Base-by-base conservation (phyloP, 2,113 vertebrate genomes). In the Nothoprocta perdicaria region DNA sequence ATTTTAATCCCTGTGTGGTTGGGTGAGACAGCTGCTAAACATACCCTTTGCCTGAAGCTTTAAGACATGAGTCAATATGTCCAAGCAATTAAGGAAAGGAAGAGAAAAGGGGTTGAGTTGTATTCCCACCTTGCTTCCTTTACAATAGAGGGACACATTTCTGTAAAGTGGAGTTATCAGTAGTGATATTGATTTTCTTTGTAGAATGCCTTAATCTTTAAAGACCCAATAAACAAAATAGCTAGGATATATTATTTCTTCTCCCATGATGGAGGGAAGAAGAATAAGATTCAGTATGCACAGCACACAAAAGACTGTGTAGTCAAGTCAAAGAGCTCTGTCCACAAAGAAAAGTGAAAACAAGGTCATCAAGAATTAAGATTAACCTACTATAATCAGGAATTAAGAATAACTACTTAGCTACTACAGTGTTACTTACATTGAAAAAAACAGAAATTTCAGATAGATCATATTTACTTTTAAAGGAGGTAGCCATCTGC, bases 241-340 rank as follows among this genome's bases (percentile, higher is more conserved):
- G 61, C 41, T 24, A 74, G 50, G 38, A 95, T 90, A 87, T 62
- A 6, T 29, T 76, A 69, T 78, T 88, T 93, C 45, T 80, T 86
- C 58, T 11, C 15, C 80, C 38, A 31, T 29, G 11, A 18, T 26
- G 8, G 9, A 55, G 12, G 14, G 75, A 74, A 84, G 62, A 76
- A 88, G 21, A 78, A 10, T 43, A 78, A 84, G 52, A 81, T 72
- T 84, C 52, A 75, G 6, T 29, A 68, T 63, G 19, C 14, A 35
- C 4, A 88, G 41, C 3, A 52, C 24, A 76, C 18, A 35, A 14
- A 35, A 65, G 27, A 68, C 13, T 27, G 60, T 2, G 3, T 3
- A 43, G 33, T 15, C 6, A 86, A 82, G 29, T 78, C 18, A 48
- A 87, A 69, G 16, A 94, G 68, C 1, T 1, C 65, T 61, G 5